Base-by-base conservation (phyloP, 2,888 invertebrate species). In the Synanthedon formicaeformis region DNA sequence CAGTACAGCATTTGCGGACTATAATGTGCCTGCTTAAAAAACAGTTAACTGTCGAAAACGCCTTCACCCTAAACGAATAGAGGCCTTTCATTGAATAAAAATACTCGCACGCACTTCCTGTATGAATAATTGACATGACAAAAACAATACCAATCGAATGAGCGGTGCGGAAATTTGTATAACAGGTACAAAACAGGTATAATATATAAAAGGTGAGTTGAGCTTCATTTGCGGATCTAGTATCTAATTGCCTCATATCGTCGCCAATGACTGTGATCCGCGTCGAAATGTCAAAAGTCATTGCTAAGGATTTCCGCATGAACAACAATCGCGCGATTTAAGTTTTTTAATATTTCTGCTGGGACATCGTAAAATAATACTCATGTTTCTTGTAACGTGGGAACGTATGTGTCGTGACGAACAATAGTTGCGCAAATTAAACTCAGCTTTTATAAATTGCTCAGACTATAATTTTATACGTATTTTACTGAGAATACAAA, bases 61-160 rank as follows among this genome's bases (percentile, higher is more conserved):
- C 63, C 70, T 67, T 65, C 71, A 60, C 56, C 62, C 65, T 70
- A 69, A 69, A 62, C 63, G 64, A 63, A 59, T 58, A 63, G 60
- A 61, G 67, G 67, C 67, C 63, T 68, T 69, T 71, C 71, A 72
- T 71, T 73, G 68, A 71, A 71, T 67, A 73, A 71, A 81, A 34
- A 86, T 85, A 71, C 76, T 73, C 70, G 72, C 85, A 83, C 83
- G 84, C 71, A 71, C 81, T 79, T 84, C 83, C 84, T 82, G 82
- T 69, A 63, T 66, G 64, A 69, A 65, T 66, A 69, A 66, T 64
- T 66, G 67, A 27, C 41, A 51, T 53, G 55, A 70, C 71, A 64
- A 78, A 78, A 56, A 54, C 41, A 51, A 52, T 18, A 16, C 48
- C n/a, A 16, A 34, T 58, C 53, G 57, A 51, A n/a, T 51, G 49